phyloP scores from a whole-genome alignment of 2,888 invertebrate genomes.

The Azorinus chamasolen region DNA sequence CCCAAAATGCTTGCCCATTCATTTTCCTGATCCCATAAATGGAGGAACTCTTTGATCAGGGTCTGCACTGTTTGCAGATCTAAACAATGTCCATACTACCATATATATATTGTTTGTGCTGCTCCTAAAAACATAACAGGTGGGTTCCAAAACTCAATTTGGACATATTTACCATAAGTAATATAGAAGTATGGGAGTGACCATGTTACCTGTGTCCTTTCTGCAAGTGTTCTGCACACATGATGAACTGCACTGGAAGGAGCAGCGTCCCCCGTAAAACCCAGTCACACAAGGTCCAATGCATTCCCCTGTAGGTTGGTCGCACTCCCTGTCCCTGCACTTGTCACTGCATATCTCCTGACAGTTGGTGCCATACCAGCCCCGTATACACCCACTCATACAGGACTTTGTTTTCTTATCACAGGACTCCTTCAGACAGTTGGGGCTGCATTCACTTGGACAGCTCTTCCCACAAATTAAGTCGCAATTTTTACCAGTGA shows the following conservation, averaged over 20 bases:
- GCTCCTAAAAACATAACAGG: too few relatives aligned
- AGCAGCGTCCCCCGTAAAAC: conserved; percentile 42
- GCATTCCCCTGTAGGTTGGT: conserved; percentile 44
- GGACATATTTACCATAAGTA: too few relatives aligned
- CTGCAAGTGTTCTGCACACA: conserved; percentile 29
- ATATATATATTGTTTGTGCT: too few relatives aligned
- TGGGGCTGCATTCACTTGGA: conserved; percentile 42
- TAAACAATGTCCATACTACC: too few relatives aligned
- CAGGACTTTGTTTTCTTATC: conserved; percentile 51
- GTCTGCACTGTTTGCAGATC: too few relatives aligned
- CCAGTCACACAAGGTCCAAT: conserved; percentile 17
- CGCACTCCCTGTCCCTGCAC: conserved; percentile 50
- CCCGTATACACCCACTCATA: conserved; percentile 56
- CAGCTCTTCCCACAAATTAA: conserved; percentile 51
- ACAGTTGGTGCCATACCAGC: conserved; percentile 61
- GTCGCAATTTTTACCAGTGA: conserved; percentile 57
- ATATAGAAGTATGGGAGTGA: too few relatives aligned
- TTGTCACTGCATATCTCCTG: conserved; percentile 44
- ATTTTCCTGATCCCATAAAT: too few relatives aligned
- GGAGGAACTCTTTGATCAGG: too few relatives aligned
- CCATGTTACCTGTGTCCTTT: conserved; percentile 28
- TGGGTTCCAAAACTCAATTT: too few relatives aligned
- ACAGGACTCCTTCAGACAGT: conserved; percentile 51
- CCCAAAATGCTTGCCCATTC: too few relatives aligned
- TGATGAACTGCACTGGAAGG: conserved; percentile 25